Evolutionary conservation across 2,888 invertebrate genomes (phyloP).

Genomic region (Drosophila koepferae): DNA sequence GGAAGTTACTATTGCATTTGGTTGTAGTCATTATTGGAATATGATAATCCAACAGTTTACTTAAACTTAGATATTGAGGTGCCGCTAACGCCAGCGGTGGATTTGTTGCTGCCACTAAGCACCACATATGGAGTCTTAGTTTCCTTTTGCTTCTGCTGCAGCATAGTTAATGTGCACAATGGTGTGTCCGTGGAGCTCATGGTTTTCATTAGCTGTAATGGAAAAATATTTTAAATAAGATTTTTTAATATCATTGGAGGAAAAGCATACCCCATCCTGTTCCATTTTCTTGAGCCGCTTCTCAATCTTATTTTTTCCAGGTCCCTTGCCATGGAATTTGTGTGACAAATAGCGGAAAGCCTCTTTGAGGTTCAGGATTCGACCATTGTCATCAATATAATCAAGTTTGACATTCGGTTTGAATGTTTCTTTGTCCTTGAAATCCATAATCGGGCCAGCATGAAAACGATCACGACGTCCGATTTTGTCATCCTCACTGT

Average conservation of each 20-base stretch:
- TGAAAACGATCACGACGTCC: slow-evolving; percentile 90
- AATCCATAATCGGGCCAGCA: slow-evolving; percentile 94
- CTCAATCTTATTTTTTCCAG: slow-evolving; percentile 99
- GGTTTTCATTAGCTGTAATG: slow-evolving; percentile 93
- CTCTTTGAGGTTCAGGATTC: slow-evolving; percentile 96
- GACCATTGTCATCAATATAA: slow-evolving; percentile 98
- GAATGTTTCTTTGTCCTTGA: slow-evolving; percentile 95
- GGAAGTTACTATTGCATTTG: slow-evolving; percentile 77
- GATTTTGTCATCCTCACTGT: slow-evolving; percentile 92
- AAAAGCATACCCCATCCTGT: slow-evolving; percentile 91
- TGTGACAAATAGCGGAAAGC: slow-evolving; percentile 98
- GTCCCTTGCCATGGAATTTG: slow-evolving; percentile 99
- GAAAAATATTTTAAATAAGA: not conserved
- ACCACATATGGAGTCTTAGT: slow-evolving; percentile 97
- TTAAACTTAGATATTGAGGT: slow-evolving; percentile 84
- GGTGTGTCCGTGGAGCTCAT: slow-evolving; percentile 99
- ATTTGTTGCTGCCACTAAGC: slow-evolving; percentile 94
- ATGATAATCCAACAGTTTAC: slow-evolving; percentile 44
- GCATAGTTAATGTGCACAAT: slow-evolving; percentile 95
- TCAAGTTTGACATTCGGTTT: slow-evolving; percentile 97
- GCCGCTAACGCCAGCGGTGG: slow-evolving; percentile 80
- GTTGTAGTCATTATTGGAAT: slow-evolving; percentile 44
- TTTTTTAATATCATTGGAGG: not conserved
- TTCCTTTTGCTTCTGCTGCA: slow-evolving; percentile 98
- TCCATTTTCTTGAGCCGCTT: slow-evolving; percentile 97